phyloP scores from a whole-genome alignment of 2,888 invertebrate genomes.

The Drosophila eohydei region DNA sequence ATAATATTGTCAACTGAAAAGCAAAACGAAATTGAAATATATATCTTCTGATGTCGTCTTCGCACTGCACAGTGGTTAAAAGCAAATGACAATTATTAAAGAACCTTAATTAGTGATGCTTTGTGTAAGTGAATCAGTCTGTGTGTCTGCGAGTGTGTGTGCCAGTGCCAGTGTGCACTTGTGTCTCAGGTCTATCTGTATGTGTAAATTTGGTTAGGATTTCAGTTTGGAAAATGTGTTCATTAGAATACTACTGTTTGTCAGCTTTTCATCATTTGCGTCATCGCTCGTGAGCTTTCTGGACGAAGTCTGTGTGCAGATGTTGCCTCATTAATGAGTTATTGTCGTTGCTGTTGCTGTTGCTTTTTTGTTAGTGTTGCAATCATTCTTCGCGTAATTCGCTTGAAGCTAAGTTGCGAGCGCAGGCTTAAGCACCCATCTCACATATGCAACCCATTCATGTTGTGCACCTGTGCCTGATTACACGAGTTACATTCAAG shows the following conservation, averaged over 20 bases:
- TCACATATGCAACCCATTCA: slow-evolving; percentile 17
- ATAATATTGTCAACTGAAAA: too few relatives aligned
- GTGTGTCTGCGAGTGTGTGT: neutral
- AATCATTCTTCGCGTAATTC: slow-evolving; percentile 18
- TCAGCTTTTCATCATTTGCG: slow-evolving; percentile 32
- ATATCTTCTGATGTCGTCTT: too few relatives aligned
- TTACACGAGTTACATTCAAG: slow-evolving; percentile 55
- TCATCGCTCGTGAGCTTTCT: slow-evolving; percentile 10
- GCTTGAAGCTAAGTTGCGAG: slow-evolving; percentile 33
- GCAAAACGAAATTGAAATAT: too few relatives aligned
- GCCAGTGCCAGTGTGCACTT: neutral
- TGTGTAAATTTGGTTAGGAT: slow-evolving; percentile 2
- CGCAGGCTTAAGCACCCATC: slow-evolving; percentile 8
- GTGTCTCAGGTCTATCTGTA: slow-evolving; percentile 9
- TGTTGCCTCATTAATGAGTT: slow-evolving; percentile 69
- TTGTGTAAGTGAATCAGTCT: neutral
- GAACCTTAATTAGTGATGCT: slow-evolving; percentile 49
- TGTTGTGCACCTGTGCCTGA: slow-evolving; percentile 46
- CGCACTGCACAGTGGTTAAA: neutral
- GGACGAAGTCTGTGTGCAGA: slow-evolving; percentile 42
- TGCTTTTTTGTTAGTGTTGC: slow-evolving; percentile 10
- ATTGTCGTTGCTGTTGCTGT: slow-evolving; percentile 48
- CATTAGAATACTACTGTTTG: slow-evolving; percentile 72
- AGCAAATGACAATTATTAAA: slow-evolving; percentile 22
- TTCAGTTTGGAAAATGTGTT: slow-evolving; percentile 45